These are phyloP conservation scores for Drosophila austrosaltans DNA, from an alignment of 2,888 invertebrate genomes.

Conservation along the genomic window DNA sequence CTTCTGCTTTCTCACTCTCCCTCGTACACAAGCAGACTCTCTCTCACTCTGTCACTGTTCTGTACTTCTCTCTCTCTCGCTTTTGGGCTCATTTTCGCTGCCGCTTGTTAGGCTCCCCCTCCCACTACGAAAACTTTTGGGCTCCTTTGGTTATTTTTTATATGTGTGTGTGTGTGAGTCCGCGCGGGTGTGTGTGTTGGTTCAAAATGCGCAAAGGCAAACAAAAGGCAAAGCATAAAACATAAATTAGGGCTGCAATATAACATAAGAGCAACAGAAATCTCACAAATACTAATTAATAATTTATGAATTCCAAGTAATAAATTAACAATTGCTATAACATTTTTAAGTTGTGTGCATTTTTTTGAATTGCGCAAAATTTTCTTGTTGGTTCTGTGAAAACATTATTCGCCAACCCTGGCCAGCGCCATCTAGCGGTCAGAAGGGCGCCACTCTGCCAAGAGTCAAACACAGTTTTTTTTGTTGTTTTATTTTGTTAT, in stretches of 20 bases:
- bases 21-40: conserved; percentile 1
- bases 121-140: conserved; percentile 36
- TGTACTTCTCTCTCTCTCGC: conserved; percentile 24
- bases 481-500: conserved; percentile 49
- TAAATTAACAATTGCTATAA: not conserved
- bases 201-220: conserved; percentile 47
- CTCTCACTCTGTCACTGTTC: conserved; percentile 9
- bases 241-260: conserved; percentile 33
- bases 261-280: conserved; percentile 25
- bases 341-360: not conserved
- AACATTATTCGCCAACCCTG: conserved; percentile 1
- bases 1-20: conserved; percentile 30
- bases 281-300: not conserved
- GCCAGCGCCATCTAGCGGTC: conserved; percentile 17
- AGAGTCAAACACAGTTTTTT: conserved; percentile 22
- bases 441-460: conserved; percentile 12
- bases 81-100: conserved; percentile 57
- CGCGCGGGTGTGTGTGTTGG: conserved; percentile 19
- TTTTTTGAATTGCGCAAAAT: not conserved
- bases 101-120: conserved; percentile 43
- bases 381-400: conserved; percentile 7
- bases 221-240: conserved; percentile 34
- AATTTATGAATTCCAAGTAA: not conserved
- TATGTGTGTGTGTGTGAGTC: conserved; percentile 25
- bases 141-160: conserved; percentile 69